Evolutionary conservation across 23 tunicate species (phyloP), one percentile per base, ranked within the genome.

Genomic region (Phallusia fumigata): DNA sequence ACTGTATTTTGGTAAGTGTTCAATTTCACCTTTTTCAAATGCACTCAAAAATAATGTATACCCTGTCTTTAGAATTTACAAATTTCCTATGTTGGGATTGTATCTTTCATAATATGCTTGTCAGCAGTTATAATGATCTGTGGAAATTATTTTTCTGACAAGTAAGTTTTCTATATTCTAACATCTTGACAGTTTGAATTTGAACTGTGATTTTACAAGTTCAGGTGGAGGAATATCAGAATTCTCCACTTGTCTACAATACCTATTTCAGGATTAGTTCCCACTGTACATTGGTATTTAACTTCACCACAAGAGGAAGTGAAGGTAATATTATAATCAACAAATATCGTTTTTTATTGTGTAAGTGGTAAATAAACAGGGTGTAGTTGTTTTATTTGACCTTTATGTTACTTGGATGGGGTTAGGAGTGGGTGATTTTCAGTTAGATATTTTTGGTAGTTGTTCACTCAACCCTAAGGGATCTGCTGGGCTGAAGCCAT

Each of bases 201-300:
- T 22, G 3, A 58, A 58, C 13, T 21, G 1, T 58, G 69, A 58
- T 21, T 58, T 58, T 58, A 58, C 58, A 51, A 22, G 47, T 45
- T 6, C 50, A 85, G 88, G 19, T 85, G 83, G 83, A 50, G 79
- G 12, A 36, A 35, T 24, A 47, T 64, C 45, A 40, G 92, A 79
- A 65, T 84, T 15, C 2, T 44, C 10, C 97, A 92, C 36, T 52
- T 92, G 33, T 53, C 75, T 16, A 33, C 80, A 0, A 35, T 92
- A 0, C 40, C 34, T 58, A 28, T 81, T 31, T 87, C 78, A 33
- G 97, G 89, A 30, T 16, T 92, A 32, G 30, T 87, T 8, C 97
- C 97, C 16, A 82, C 89, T 50, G 32, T 87, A 18, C 97, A 92
- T 49, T 92, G 97, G 97, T 33, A 51, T 19, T 35, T 65, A 18